Conservation (phyloP, 2,797 vertebrate genomes). For the Amazona ochrocephala region DNA sequence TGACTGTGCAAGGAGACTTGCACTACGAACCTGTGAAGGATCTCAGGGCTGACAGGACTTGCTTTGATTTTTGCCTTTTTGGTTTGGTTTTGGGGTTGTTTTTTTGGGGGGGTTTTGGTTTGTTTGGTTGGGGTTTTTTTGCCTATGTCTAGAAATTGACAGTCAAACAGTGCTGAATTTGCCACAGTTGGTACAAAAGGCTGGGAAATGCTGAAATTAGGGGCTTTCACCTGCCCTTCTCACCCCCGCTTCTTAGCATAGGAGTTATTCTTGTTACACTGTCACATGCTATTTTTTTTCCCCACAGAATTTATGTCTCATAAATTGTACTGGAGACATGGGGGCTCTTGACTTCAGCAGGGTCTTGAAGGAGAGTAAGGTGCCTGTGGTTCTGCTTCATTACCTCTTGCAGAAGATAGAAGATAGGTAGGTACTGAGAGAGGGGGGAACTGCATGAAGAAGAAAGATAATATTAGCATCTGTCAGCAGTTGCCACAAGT, state of each 20-base stretch:
- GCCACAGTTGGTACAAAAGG: background rate
- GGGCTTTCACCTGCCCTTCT: background rate
- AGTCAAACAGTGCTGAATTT: background rate
- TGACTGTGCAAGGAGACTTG: background rate
- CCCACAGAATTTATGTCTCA: background rate
- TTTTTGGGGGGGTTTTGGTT: too few relatives aligned
- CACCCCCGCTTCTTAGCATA: fast-evolving
- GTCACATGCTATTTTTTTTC: background rate
- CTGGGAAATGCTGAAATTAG: background rate
- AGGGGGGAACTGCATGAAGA: background rate
- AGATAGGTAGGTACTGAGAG: background rate
- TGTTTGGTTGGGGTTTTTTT: background rate
- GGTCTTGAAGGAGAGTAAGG: background rate
- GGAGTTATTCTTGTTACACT: background rate
- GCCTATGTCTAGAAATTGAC: background rate
- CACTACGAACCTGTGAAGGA: background rate
- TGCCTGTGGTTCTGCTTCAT: background rate
- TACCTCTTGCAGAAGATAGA: background rate
- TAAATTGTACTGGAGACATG: background rate
- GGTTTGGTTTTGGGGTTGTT: background rate
- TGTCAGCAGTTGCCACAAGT: background rate
- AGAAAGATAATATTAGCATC: background rate
- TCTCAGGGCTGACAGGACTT: background rate
- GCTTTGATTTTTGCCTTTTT: background rate
- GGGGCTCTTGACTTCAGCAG: background rate